These are phyloP conservation scores for Petrocephalus microphthalmus DNA, from an alignment of 2,113 vertebrate genomes.

Conservation along the genomic window DNA sequence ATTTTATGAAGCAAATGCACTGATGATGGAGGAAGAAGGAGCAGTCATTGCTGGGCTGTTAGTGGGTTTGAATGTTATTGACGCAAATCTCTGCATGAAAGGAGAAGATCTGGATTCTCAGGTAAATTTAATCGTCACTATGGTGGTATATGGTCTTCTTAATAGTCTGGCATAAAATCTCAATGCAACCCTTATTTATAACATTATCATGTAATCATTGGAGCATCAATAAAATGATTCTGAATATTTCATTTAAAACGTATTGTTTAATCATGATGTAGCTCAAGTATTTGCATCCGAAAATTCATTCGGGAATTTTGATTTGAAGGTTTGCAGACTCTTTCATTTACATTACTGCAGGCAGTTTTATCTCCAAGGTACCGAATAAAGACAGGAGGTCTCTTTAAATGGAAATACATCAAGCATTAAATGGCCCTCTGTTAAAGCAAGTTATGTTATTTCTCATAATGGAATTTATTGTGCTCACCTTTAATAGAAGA, in stretches of 20 bases:
- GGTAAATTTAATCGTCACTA: constrained; percentile 51
- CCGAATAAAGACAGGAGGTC: background rate
- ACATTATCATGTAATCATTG: background rate
- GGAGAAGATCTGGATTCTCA: constrained; percentile 97
- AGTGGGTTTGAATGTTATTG: constrained; percentile 95
- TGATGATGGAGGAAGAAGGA: constrained; percentile 99
- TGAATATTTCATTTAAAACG: background rate
- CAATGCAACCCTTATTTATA: background rate
- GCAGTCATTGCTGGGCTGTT: constrained; percentile 92
- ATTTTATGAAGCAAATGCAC: constrained; percentile 89
- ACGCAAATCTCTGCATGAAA: constrained; percentile 98
- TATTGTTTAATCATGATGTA: background rate
- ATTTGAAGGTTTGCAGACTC: background rate
- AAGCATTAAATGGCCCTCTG: background rate
- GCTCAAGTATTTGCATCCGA: too few species aligned
- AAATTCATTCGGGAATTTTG: background rate
- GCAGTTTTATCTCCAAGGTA: background rate
- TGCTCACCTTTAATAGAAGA: background rate
- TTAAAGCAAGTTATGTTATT: background rate
- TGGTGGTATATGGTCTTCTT: background rate
- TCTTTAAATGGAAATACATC: background rate
- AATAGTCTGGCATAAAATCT: background rate
- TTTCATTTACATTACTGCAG: background rate
- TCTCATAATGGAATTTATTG: background rate
- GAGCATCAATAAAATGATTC: background rate